These are phyloP conservation scores for Molossus molossus DNA, from an alignment of 2,797 vertebrate genomes.

Conservation along the genomic window DNA sequence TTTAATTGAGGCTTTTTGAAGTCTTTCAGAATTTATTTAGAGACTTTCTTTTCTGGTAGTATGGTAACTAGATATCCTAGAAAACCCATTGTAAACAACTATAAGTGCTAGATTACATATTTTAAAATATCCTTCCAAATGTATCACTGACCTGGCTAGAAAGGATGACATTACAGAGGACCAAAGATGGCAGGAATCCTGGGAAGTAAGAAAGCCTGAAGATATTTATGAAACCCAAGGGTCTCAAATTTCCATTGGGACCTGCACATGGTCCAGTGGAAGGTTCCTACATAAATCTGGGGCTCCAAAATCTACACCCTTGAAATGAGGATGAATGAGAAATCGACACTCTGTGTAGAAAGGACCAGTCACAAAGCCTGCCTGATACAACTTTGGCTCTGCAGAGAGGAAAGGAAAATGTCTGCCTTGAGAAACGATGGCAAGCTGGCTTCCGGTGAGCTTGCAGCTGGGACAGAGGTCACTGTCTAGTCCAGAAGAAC, in stretches of 20 bases:
- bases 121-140: conserved; percentile 47
- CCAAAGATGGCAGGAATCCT: not conserved
- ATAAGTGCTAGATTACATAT: not conserved
- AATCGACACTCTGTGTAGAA: not conserved
- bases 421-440: not conserved
- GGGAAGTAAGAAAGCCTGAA: not conserved
- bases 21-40: conserved; percentile 23
- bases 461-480: not conserved
- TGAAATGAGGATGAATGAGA: not conserved
- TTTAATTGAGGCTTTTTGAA: conserved; percentile 51
- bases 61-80: not conserved
- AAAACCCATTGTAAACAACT: conserved; percentile 12
- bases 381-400: not conserved
- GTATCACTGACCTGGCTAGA: conserved; percentile 19
- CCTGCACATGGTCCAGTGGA: not conserved
- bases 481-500: not conserved
- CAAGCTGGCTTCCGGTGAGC: not conserved
- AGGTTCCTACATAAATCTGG: not conserved
- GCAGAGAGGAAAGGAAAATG: not conserved
- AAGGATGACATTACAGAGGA: not conserved
- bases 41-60: conserved; percentile 10
- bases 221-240: not conserved
- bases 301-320: not conserved
- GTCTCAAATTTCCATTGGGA: not conserved
- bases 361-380: not conserved